These are phyloP conservation scores for Agrotis exclamationis DNA, from an alignment of 2,888 invertebrate genomes.

Conservation along the genomic window DNA sequence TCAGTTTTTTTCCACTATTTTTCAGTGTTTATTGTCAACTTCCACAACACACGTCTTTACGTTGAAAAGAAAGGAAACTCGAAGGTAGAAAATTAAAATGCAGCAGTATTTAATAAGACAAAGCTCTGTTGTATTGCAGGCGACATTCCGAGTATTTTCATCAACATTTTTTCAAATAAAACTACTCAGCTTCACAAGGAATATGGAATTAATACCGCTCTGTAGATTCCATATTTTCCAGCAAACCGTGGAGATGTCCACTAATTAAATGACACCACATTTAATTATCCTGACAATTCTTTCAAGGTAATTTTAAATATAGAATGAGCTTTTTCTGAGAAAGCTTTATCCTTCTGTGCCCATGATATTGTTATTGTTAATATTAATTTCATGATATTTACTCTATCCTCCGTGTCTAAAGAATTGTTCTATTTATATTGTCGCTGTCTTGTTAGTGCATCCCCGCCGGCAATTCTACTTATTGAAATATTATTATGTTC, in stretches of 20 bases:
- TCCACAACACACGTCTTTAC: too few relatives aligned
- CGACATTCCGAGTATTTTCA: neutral
- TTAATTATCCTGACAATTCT: constrained; percentile 7
- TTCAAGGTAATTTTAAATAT: neutral
- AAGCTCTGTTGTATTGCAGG: neutral
- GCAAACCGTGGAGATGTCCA: neutral
- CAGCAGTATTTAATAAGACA: constrained; percentile 1
- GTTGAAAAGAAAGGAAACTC: too few relatives aligned
- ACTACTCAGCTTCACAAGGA: neutral
- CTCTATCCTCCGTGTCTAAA: constrained; percentile 1
- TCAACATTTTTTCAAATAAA: constrained; percentile 4
- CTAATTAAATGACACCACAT: neutral
- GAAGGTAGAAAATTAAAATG: neutral
- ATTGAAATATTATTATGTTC: constrained; percentile 22
- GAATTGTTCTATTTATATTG: constrained; percentile 5
- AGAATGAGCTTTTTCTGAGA: neutral
- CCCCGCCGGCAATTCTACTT: neutral
- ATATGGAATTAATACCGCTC: neutral
- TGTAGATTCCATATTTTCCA: neutral
- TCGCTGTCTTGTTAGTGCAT: constrained; percentile 20
- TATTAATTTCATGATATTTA: neutral
- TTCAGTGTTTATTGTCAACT: too few relatives aligned
- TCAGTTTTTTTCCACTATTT: too few relatives aligned
- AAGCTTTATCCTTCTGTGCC: neutral
- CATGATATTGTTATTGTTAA: neutral